phyloP scores from a whole-genome alignment of 2,888 invertebrate genomes.

The Drosophila birchii region DNA sequence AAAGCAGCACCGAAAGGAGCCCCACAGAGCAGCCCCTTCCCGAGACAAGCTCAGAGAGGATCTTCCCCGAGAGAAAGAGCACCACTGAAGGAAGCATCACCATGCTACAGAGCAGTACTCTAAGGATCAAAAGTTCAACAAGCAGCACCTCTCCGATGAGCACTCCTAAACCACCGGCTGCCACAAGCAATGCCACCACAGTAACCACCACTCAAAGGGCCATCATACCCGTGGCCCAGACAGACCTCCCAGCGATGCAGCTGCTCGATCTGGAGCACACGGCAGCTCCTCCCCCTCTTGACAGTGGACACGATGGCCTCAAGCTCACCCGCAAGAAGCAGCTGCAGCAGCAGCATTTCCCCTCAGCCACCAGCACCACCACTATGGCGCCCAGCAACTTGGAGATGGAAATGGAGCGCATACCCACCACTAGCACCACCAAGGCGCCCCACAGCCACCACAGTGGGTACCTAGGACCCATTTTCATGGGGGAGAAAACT shows the following conservation, averaged over 20 bases:
- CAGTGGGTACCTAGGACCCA: conserved; percentile 83
- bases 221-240: background rate
- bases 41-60: background rate
- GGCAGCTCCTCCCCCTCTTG: conserved; percentile 53
- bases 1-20: background rate
- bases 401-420: conserved; percentile 45
- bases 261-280: conserved; percentile 73
- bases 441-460: conserved; percentile 45
- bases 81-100: background rate
- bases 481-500: conserved; percentile 82
- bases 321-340: conserved; percentile 84
- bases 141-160: background rate
- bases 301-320: conserved; percentile 83
- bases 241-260: conserved; percentile 56
- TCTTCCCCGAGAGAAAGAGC: background rate
- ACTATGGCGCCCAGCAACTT: conserved; percentile 8
- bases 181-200: background rate
- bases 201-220: background rate
- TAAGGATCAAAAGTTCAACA: background rate
- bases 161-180: conserved; percentile 9
- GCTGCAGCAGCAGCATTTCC: conserved; percentile 79
- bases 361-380: conserved; percentile 21
- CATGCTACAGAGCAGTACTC: background rate
- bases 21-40: background rate
- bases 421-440: conserved; percentile 15